Evolutionary conservation across 1,140 invertebrate species (phyloP).

Genomic region (Theocolax elegans): DNA sequence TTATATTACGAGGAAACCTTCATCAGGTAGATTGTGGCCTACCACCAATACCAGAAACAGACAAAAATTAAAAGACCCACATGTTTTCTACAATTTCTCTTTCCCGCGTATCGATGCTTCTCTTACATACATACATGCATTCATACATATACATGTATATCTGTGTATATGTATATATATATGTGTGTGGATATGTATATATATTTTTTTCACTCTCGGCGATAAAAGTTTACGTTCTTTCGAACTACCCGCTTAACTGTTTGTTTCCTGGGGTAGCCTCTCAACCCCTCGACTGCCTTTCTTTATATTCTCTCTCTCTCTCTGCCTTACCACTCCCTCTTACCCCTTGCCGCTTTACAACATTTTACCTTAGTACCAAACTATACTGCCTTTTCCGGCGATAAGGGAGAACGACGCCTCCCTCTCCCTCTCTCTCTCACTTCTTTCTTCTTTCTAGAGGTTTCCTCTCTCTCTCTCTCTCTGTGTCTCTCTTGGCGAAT

Average conservation of each 20-base stretch:
- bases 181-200: no score
- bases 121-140: no score
- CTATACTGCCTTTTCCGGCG: constrained; percentile 9
- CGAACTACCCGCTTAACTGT: constrained; percentile 33
- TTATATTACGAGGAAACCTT: no score
- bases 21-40: no score
- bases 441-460: background rate
- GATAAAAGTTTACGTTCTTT: constrained; percentile 36
- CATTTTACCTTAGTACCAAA: constrained; percentile 24
- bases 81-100: constrained; percentile 26
- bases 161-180: no score
- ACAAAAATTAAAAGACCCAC: constrained; percentile 5
- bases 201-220: constrained; percentile 2
- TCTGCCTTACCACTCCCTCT: background rate
- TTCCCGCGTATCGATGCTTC: constrained; percentile 16
- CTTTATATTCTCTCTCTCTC: background rate
- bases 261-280: constrained; percentile 26
- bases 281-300: background rate
- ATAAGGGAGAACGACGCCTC: background rate
- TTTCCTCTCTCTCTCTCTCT: background rate
- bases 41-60: no score
- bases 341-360: background rate
- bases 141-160: no score
- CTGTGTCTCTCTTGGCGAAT: background rate
- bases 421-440: background rate